These are phyloP conservation scores for Otolemur garnettii DNA, from an alignment of 2,113 vertebrate species.

Conservation along the genomic window DNA sequence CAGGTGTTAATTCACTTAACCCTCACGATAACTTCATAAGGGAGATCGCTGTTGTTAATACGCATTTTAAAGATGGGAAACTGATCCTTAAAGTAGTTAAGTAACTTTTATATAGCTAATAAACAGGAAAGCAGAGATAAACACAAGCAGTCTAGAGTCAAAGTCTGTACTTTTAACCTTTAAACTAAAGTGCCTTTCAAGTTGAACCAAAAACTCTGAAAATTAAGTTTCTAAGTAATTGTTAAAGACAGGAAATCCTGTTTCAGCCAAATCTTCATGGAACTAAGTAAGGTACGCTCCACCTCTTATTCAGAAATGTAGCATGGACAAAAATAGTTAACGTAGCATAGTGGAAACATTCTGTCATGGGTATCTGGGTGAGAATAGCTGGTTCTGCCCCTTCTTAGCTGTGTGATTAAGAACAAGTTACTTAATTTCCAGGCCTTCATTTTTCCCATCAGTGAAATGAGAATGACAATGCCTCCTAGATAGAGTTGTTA, in stretches of 20 bases:
- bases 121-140: constrained; percentile 21
- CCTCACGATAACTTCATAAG: background rate
- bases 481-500: constrained; percentile 3
- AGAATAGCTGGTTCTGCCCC: constrained; percentile 16
- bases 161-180: constrained; percentile 46
- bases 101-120: constrained; percentile 18
- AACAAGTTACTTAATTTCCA: constrained; percentile 19
- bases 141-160: background rate
- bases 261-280: constrained; percentile 64
- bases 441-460: constrained; percentile 38
- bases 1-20: constrained; percentile 35
- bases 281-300: constrained; percentile 60
- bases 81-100: constrained; percentile 23
- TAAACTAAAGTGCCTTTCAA: constrained; percentile 54
- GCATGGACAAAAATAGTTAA: constrained; percentile 44
- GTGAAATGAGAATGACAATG: constrained; percentile 16
- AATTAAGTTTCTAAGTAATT: constrained; percentile 70
- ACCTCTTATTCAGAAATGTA: constrained; percentile 63
- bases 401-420: constrained; percentile 48
- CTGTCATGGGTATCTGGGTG: constrained; percentile 21
- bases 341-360: constrained; percentile 48
- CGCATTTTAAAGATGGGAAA: constrained; percentile 43
- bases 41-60: background rate
- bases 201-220: constrained; percentile 55
- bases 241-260: constrained; percentile 69